Base-by-base conservation (phyloP, 2,888 invertebrate genomes). In the Troides helena region DNA sequence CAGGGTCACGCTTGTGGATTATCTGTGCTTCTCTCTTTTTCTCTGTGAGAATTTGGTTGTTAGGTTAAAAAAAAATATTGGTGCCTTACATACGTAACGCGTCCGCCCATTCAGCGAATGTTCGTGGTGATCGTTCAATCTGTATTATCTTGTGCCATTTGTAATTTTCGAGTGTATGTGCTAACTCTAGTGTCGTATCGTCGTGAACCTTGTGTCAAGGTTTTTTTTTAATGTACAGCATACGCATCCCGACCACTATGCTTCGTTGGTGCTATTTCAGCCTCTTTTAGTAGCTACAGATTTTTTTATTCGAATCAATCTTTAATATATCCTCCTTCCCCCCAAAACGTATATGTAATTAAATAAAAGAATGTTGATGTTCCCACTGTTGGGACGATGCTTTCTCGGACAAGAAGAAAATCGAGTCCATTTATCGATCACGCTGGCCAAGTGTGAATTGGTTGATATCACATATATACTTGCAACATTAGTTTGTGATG, bases 51-150 rank as follows among this genome's bases (percentile, higher is more conserved):
- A 23, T 57, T 23, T 56, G 12, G 39, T 62, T 58, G 56, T 62
- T 50, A 17, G 61, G 61, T 57, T 23, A 63, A 67, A 62, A 60
- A 63, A 70, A 72, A 77, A 77, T 81, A 77, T 81, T 80, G 86
- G 90, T 91, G 91, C 91, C 91, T 91, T 91, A 89, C 12, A 72
- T 80, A 82, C 74, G 88, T 85, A 90, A 90, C 82, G 64, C 79
- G 75, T 90, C 91, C 90, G 91, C 89, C 91, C 91, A 82, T 79
- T 67, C 18, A 70, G 39, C 30, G 21, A 60, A 30, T 57, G 43
- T 60, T 43, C 56, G 61, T 65, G 23, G 60, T 39, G 53, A 68
- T 62, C 43, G 46, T 64, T 39, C n/a, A 36, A 39, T 6, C 50
- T 66, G 65, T 62, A 66, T 67, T 64, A 65, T 67, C 67, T 61